Evolutionary conservation across 2,113 vertebrate species (phyloP).

Genomic region (Phalacrocorax carbo): DNA sequence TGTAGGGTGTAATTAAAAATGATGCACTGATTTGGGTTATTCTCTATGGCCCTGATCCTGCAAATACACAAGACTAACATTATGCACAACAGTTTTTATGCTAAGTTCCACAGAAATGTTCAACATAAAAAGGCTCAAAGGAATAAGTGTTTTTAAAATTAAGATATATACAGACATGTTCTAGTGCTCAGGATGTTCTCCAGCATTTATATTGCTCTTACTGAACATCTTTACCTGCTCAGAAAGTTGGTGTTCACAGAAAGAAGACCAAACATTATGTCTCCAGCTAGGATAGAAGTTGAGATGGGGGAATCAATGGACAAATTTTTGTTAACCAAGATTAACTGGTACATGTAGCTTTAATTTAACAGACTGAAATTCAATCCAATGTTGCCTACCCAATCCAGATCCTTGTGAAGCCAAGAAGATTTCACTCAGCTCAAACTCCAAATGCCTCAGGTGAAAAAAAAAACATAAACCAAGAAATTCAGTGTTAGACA

Average conservation of each 20-base stretch:
- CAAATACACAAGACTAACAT: neutral
- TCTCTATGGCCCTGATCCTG: neutral
- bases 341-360: neutral
- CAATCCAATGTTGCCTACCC: neutral
- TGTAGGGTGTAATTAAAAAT: slow-evolving; percentile 14
- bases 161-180: neutral
- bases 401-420: neutral
- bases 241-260: neutral
- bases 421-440: neutral
- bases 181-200: neutral
- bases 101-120: neutral
- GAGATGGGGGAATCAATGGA: neutral
- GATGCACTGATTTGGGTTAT: slow-evolving; percentile 3
- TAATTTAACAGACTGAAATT: neutral
- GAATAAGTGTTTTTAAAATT: neutral
- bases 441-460: neutral
- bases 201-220: neutral
- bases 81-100: neutral
- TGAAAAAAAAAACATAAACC: neutral
- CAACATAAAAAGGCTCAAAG: neutral
- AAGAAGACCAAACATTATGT: neutral
- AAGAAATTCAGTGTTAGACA: neutral
- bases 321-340: neutral
- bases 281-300: neutral
- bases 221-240: neutral